A percentile compares a stretch with the other conserved stretches of the same genome.
These are phyloP conservation scores for Rhamnusium bicolor DNA, from an alignment of 2,888 invertebrate genomes.

Conservation along the genomic window DNA sequence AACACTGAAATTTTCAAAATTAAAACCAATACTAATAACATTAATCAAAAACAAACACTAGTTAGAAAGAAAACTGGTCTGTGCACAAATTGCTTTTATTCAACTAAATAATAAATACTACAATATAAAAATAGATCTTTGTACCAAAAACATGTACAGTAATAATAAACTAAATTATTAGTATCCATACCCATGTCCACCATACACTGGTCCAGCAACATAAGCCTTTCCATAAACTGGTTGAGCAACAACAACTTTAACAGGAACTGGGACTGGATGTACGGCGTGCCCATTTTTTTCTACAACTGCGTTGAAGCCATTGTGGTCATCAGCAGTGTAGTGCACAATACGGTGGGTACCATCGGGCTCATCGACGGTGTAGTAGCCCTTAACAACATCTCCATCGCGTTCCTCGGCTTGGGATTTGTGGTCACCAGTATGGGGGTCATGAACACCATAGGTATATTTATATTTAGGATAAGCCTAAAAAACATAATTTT, in stretches of 20 bases:
- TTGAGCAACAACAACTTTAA: slow-evolving; percentile 28
- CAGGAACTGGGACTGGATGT: slow-evolving; percentile 70
- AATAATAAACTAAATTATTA: not conserved
- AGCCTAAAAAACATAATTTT: slow-evolving; percentile 70
- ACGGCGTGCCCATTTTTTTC: slow-evolving; percentile 73
- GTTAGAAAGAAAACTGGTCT: not conserved
- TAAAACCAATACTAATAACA: no score
- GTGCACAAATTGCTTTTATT: not conserved
- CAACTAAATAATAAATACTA: not conserved
- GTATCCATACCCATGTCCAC: slow-evolving; percentile 24
- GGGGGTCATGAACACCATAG: slow-evolving; percentile 74
- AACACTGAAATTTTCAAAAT: no score
- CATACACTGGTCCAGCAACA: slow-evolving; percentile 14
- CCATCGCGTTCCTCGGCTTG: slow-evolving; percentile 75
- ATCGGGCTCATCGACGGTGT: slow-evolving; percentile 59
- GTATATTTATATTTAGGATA: slow-evolving; percentile 75
- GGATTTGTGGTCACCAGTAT: slow-evolving; percentile 72
- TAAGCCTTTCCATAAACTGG: not conserved
- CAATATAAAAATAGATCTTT: not conserved
- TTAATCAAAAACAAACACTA: no score
- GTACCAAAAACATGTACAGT: not conserved
- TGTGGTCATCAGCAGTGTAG: slow-evolving; percentile 50
- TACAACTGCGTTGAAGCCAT: slow-evolving; percentile 72
- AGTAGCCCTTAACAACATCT: slow-evolving; percentile 71
- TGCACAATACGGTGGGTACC: slow-evolving; percentile 52